Evolutionary conservation across 1,140 invertebrate genomes (phyloP), one percentile per base, ranked within the genome.

Genomic region (Tigriopus japonicus): DNA sequence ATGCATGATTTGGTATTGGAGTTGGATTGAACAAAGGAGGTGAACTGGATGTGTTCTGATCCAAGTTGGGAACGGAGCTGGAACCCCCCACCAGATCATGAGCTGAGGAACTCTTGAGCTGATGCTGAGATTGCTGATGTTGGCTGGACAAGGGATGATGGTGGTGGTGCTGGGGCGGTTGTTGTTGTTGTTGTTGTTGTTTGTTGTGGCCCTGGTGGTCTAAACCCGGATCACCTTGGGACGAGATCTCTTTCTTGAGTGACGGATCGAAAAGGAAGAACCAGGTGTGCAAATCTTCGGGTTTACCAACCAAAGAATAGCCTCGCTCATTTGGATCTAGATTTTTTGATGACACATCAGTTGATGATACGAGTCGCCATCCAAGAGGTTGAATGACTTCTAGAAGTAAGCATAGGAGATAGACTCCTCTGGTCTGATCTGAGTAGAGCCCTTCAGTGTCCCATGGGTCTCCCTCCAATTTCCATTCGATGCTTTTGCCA

Each of bases 401-500:
- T 2, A 59, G 24, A 6, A 59, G 13, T 14, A 59, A 42, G 24
- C 58, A 59, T 14, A 59, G 42, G 6, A 59, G 24, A 21, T 59
- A 59, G 19, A 59, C 42, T 52, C 58, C 41, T 43, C 58, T 15
- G 10, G 58, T 59, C 12, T 40, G 42, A 28, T 59, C 58, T 6
- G 15, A 15, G 19, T 59, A 59, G 15, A 59, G 42, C 17, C 58
- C 58, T 23, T 59, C 58, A 10, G 42, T 42, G 15, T 21, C 58
- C 58, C 58, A 59, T n/a, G 58, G 58, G 15, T 59, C 58, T 43
- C 58, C 58, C 49, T 59, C 58, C 14, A 59, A 17, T 49, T 59
- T 59, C 58, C 58, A 59, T 28, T 59, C 58, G 21, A 59, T 59
- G 24, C 58, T 59, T 42, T 59, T 59, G 17, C 58, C 58, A 24